Percentiles rank a stretch among this genome's conserved stretches.
Conservation (phyloP, 2,888 invertebrate species). For the Leptopterna dolabrata region DNA sequence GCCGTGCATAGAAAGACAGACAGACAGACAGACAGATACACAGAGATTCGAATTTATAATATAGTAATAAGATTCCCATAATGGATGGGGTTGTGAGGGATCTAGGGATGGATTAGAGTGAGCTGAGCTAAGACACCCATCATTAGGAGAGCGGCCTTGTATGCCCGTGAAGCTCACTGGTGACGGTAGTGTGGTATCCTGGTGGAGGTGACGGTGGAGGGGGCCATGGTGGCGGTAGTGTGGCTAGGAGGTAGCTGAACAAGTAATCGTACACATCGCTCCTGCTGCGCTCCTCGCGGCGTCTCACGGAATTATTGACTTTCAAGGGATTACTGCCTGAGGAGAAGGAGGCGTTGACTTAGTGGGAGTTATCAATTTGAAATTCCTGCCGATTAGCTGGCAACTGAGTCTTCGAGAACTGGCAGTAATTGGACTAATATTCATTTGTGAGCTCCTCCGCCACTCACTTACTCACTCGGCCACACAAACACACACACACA, state of each 20-base stretch:
- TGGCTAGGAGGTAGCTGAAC: neutral
- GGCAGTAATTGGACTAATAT: no score
- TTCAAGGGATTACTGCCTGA: neutral
- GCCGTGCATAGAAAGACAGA: no score
- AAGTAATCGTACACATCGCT: conserved; percentile 9
- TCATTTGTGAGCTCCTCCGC: no score
- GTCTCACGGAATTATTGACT: neutral
- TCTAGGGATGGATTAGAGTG: neutral
- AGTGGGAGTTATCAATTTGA: neutral
- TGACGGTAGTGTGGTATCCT: neutral
- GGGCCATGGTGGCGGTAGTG: neutral
- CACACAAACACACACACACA: no score
- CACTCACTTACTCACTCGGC: no score
- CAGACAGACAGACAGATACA: no score
- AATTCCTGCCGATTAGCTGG: conserved; percentile 4
- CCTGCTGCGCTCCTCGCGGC: neutral
- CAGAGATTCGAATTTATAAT: no score
- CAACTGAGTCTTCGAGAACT: no score
- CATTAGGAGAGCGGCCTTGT: neutral
- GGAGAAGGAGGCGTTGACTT: neutral
- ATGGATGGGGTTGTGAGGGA: neutral
- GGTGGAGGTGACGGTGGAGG: no score
- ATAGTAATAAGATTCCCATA: neutral
- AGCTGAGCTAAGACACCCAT: neutral
- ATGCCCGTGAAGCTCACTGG: neutral